Evolutionary conservation across 2,113 vertebrate genomes (phyloP), one percentile per base, ranked within the genome.

Genomic region (Archocentrus centrarchus): DNA sequence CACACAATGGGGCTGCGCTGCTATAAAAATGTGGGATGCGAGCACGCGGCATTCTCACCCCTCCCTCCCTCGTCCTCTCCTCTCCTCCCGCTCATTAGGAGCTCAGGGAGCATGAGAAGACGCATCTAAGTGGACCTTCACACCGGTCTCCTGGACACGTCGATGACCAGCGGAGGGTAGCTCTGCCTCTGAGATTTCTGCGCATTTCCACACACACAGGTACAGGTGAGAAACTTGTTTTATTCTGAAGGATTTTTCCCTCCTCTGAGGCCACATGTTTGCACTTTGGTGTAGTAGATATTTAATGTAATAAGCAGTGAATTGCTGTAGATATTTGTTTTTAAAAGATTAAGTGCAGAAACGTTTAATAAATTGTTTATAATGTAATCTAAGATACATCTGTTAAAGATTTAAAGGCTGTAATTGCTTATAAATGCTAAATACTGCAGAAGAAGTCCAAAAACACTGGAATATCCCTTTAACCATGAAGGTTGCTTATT

Each of bases 1-100:
- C 96, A 97, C 93, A 97, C 97, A 97, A 97, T 96, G 95, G 93
- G 94, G 86, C 87, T 93, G 76, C 87, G 68, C 95, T 93, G 93
- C 95, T 97, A 97, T 97, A 97, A 97, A 70, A 97, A 95, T 90
- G 93, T 88, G 83, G 89, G 92, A 88, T 90, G 86, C 53, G 63
- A 87, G 85, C 87, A 50, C 89, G 92, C 88, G 80, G 91, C 83
- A 86, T 77, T 88, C 88, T 82, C 59, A 85, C 77, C 90, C 80
- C 84, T 57, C 83, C 80, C 90, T 61, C 63, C 59, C 76, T 47
- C 27, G 3, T 75, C 59, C 58, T 81, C 73, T 66, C 78, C 60
- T 47, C 47, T 75, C 84, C 84, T 83, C 86, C 75, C 17, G 7
- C 79, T 76, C 89, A 73, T 44, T 68, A 76, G 85, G 80, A 88